phyloP scores from a whole-genome alignment of 2,113 vertebrate species.

The Proteles cristata region DNA sequence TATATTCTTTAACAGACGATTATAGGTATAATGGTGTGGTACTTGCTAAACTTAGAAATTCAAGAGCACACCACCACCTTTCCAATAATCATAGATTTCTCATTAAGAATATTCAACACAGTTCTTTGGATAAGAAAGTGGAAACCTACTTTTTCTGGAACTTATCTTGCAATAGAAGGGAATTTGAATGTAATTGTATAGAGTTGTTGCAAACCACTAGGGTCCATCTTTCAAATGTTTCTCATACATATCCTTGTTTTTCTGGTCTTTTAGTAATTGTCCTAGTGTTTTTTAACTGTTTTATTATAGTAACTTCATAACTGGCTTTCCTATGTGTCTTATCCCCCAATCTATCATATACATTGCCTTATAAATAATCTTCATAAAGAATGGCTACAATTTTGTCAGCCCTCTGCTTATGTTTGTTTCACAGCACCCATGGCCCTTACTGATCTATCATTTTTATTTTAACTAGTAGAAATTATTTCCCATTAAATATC shows the following conservation, averaged over 20 bases:
- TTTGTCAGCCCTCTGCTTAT: constrained; percentile 17
- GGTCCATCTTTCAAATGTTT: not conserved
- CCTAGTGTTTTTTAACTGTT: constrained; percentile 43
- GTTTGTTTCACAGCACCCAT: not conserved
- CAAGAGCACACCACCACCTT: not conserved
- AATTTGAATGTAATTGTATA: constrained; percentile 22
- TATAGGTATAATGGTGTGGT: not conserved
- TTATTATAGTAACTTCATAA: constrained; percentile 39
- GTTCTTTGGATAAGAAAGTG: not conserved
- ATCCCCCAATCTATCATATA: not conserved
- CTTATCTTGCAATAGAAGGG: not conserved
- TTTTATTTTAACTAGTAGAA: constrained; percentile 34
- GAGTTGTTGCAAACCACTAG: not conserved
- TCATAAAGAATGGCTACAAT: constrained; percentile 51
- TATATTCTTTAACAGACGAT: not conserved
- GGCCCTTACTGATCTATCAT: not conserved
- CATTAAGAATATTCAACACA: not conserved
- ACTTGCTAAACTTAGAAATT: not conserved
- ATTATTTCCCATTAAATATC: not conserved
- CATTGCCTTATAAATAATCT: constrained; percentile 15
- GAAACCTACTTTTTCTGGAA: not conserved
- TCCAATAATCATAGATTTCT: not conserved
- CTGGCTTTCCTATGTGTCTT: not conserved
- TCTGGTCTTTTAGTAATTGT: constrained; percentile 18
- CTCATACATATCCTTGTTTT: constrained; percentile 19